Evolutionary conservation across 2,113 vertebrate genomes (phyloP).

Genomic region (Gasterosteus aculeatus): DNA sequence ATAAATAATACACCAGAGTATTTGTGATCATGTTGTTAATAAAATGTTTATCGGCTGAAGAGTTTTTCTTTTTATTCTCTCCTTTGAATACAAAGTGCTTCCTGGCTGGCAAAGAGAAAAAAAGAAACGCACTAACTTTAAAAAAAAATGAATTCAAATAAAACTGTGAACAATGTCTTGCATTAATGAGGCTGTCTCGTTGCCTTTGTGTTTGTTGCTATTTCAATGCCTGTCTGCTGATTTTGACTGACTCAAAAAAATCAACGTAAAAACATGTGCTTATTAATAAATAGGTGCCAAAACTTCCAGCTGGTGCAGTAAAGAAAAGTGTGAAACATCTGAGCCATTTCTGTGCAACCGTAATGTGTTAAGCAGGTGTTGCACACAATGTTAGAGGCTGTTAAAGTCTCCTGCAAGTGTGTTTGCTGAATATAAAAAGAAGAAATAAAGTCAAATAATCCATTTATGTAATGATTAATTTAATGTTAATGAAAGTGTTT

Average conservation of each 20-base stretch:
- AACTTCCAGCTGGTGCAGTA: conserved; percentile 18
- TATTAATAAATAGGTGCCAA: conserved; percentile 32
- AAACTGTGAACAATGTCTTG: conserved; percentile 82
- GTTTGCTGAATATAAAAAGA: neutral
- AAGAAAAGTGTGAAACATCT: conserved; percentile 16
- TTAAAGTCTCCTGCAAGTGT: neutral
- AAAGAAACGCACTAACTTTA: conserved; percentile 61
- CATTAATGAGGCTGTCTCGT: conserved; percentile 58
- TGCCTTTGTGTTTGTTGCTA: conserved; percentile 33
- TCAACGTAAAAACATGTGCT: conserved; percentile 4
- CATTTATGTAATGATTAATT: neutral
- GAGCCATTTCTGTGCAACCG: conserved; percentile 14
- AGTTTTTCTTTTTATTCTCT: conserved; percentile 78
- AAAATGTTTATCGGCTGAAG: conserved; percentile 92
- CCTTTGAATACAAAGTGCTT: conserved; percentile 81
- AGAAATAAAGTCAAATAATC: neutral
- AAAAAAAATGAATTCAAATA: conserved; percentile 77
- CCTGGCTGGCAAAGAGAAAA: conserved; percentile 70
- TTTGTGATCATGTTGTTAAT: conserved; percentile 95
- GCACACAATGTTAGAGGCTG: neutral
- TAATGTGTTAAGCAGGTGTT: conserved; percentile 24
- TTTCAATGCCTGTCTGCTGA: conserved; percentile 8
- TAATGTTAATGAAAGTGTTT: neutral
- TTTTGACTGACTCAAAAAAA: neutral
- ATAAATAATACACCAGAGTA: conserved; percentile 83